phyloP scores from a whole-genome alignment of 2,113 vertebrate genomes.

The Casuarius casuarius region DNA sequence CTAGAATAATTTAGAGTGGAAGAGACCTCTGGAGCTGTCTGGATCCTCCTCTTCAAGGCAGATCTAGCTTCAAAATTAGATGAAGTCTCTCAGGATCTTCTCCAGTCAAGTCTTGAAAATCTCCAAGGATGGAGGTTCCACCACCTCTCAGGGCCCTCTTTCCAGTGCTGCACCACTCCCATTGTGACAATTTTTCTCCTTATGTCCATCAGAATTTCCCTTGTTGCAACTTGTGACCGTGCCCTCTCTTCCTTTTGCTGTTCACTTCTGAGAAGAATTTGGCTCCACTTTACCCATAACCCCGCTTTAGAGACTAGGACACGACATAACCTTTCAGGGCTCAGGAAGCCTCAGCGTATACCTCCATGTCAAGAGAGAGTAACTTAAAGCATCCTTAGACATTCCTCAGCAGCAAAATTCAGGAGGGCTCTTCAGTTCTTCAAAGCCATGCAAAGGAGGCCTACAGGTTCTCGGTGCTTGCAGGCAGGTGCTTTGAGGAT shows the following conservation, averaged over 20 bases:
- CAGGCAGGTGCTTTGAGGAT: neutral
- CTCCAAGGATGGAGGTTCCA: neutral
- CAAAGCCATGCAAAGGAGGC: neutral
- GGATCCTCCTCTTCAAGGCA: neutral
- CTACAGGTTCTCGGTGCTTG: neutral
- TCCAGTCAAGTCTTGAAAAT: neutral
- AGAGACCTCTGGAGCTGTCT: neutral
- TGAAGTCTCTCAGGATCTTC: neutral
- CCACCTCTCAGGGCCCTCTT: neutral
- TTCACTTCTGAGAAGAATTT: neutral
- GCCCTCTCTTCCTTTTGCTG: neutral
- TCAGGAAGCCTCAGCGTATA: too few relatives aligned
- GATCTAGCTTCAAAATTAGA: neutral
- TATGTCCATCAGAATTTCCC: too few relatives aligned
- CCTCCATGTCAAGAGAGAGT: neutral
- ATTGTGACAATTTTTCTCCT: neutral
- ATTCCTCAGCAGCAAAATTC: neutral
- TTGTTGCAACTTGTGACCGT: neutral
- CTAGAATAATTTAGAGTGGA: too few relatives aligned
- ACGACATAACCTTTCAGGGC: neutral
- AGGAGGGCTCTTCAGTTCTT: neutral
- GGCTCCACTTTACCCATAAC: neutral
- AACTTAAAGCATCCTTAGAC: neutral
- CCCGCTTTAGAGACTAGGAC: neutral
- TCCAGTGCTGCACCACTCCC: neutral